These are phyloP conservation scores for Pan paniscus DNA, from an alignment of 2,113 vertebrate species.

Conservation along the genomic window DNA sequence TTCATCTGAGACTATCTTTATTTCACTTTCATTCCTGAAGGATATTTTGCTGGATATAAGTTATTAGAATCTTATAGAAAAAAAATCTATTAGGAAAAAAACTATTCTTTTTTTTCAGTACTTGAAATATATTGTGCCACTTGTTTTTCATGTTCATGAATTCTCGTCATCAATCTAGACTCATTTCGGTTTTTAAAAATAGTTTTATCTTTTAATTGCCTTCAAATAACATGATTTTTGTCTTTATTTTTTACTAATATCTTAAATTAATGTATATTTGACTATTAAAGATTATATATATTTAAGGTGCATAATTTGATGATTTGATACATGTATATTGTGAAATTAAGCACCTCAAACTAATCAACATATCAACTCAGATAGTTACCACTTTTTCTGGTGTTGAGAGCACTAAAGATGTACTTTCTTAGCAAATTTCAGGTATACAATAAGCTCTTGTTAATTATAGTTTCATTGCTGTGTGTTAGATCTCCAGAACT, in stretches of 20 bases:
- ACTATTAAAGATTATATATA: neutral
- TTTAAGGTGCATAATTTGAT: neutral
- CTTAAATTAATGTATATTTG: neutral
- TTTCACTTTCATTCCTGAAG: neutral
- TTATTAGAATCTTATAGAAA: too few species aligned
- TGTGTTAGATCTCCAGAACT: neutral
- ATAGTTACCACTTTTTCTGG: neutral
- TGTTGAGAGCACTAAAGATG: neutral
- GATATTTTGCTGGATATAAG: neutral
- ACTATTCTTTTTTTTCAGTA: neutral
- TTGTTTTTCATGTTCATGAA: neutral
- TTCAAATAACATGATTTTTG: neutral
- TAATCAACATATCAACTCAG: neutral
- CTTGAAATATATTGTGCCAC: neutral
- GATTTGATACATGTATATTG: neutral
- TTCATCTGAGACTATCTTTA: neutral
- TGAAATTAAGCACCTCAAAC: neutral
- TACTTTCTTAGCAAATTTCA: neutral
- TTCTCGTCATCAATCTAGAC: neutral
- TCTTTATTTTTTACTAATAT: neutral
- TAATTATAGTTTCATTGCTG: neutral
- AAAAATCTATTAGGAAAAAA: too few species aligned
- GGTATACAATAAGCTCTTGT: neutral
- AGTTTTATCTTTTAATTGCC: neutral
- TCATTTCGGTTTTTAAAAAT: neutral